These are phyloP conservation scores for Lutjanus argentimaculatus DNA, from an alignment of 2,797 vertebrate species.

Conservation along the genomic window DNA sequence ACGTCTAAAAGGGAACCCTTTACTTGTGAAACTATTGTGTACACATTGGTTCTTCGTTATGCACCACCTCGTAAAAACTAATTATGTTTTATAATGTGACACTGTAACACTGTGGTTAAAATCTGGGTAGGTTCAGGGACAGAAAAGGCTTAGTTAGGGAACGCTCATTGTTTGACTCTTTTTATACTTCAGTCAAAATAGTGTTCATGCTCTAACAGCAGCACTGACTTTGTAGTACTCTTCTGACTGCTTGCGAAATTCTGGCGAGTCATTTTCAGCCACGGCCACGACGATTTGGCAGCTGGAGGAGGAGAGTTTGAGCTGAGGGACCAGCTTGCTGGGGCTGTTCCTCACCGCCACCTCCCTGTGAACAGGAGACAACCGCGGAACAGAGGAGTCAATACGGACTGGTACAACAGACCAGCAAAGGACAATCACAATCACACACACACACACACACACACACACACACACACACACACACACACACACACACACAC, in stretches of 20 bases:
- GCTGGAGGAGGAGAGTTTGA: constrained; percentile 54
- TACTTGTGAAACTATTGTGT: no score
- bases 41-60: no score
- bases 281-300: constrained; percentile 87
- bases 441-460: constrained; percentile 16
- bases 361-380: constrained; percentile 84
- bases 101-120: no score
- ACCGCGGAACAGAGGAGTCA: constrained; percentile 40
- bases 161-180: no score
- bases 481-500: not conserved
- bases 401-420: constrained; percentile 47
- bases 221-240: constrained; percentile 89
- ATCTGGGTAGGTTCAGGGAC: no score
- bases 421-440: constrained; percentile 29
- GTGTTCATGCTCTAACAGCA: not conserved
- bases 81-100: no score
- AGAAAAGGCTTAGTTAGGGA: no score
- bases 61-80: no score
- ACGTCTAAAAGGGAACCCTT: no score
- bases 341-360: constrained; percentile 93
- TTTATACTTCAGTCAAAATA: not conserved
- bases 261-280: constrained; percentile 92
- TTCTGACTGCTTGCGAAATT: constrained; percentile 90
- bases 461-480: not conserved
- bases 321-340: constrained; percentile 72